A percentile compares a stretch with the other conserved stretches of the same genome.
phyloP scores from a whole-genome alignment of 2,113 vertebrate species.

The Phyllopteryx taeniolatus region DNA sequence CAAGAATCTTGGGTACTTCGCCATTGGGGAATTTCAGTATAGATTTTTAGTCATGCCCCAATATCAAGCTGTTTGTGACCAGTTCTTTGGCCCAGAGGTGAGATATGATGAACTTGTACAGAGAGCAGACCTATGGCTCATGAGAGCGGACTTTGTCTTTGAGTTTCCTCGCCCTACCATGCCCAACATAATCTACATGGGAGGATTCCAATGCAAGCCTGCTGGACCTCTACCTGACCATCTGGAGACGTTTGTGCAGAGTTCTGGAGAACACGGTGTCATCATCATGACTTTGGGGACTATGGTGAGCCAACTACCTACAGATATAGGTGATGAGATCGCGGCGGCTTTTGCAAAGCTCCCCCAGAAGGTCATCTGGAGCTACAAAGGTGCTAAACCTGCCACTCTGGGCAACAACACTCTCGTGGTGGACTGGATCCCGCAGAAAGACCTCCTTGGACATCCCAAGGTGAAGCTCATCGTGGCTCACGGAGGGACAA shows the following conservation, averaged over 20 bases:
- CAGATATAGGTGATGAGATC: conserved; percentile 54
- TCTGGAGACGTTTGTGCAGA: conserved; percentile 70
- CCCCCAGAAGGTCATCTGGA: conserved; percentile 73
- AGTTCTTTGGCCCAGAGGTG: conserved; percentile 62
- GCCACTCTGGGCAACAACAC: conserved; percentile 66
- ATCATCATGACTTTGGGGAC: conserved; percentile 75
- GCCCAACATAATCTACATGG: conserved; percentile 72
- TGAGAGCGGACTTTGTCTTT: conserved; percentile 75
- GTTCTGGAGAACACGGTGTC: conserved; percentile 70
- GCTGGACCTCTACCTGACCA: conserved; percentile 56
- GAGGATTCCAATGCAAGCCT: conserved; percentile 72
- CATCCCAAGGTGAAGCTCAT: conserved; percentile 64
- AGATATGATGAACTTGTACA: conserved; percentile 59
- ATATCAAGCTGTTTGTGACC: conserved; percentile 46
- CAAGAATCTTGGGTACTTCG: conserved; percentile 54
- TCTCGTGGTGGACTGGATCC: conserved; percentile 66
- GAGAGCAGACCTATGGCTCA: conserved; percentile 72
- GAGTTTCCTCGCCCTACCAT: conserved; percentile 75
- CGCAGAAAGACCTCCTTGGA: conserved; percentile 72
- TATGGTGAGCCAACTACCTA: conserved; percentile 61
- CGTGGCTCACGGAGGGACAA: conserved; percentile 70
- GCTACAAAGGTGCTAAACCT: conserved; percentile 53
- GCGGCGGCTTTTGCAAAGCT: conserved; percentile 64
- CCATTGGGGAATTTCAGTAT: conserved; percentile 37
- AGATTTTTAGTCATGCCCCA: conserved; percentile 32